A percentile compares a stretch with the other conserved stretches of the same genome.
phyloP scores from a whole-genome alignment of 2,797 vertebrate species.

The Myiothlypis chrysogaster region DNA sequence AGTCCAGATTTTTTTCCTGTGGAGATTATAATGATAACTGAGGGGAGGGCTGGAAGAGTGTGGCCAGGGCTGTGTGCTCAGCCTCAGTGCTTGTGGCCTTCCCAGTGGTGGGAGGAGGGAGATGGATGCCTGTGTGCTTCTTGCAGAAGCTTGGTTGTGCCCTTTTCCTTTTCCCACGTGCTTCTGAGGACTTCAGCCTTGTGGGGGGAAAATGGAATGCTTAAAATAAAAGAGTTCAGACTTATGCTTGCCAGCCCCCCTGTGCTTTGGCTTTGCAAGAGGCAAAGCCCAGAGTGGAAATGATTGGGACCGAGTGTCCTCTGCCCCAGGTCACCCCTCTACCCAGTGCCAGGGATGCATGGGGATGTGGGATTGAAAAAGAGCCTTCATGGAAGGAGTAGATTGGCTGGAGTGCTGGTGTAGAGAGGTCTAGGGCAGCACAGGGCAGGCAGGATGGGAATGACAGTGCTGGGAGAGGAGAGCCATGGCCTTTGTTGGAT shows the following conservation, averaged over 20 bases:
- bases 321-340: not conserved
- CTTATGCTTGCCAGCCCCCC: fast-evolving
- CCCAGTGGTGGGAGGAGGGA: not conserved
- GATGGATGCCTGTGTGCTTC: not conserved
- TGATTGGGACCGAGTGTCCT: fast-evolving
- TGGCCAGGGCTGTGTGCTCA: not conserved
- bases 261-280: not conserved
- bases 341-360: not conserved
- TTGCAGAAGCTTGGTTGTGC: not conserved
- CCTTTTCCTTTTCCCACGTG: not conserved
- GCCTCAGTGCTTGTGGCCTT: fast-evolving
- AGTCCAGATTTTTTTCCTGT: slow-evolving; percentile 27
- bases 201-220: fast-evolving
- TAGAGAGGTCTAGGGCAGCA: not conserved
- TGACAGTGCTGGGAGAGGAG: not conserved
- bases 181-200: not conserved
- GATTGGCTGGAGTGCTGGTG: fast-evolving
- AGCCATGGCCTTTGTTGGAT: fast-evolving
- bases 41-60: not conserved
- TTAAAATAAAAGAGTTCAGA: not conserved
- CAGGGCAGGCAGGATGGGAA: fast-evolving
- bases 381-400: not conserved
- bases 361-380: not conserved
- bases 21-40: slow-evolving; percentile 4
- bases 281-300: not conserved